Conservation (phyloP, 2,797 vertebrate species). For the Limosa lapponica region DNA sequence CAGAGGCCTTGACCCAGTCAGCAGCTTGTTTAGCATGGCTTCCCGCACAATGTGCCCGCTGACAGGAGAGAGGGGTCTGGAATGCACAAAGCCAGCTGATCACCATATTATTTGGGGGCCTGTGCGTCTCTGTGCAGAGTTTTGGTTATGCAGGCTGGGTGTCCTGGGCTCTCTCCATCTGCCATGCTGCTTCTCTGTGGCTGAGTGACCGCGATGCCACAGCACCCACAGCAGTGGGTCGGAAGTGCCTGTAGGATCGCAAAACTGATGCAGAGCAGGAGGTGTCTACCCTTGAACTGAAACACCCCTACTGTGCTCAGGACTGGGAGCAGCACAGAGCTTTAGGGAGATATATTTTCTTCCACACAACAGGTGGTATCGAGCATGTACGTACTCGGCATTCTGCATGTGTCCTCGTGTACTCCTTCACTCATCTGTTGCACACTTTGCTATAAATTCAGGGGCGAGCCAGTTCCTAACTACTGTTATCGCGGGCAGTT, state of each 20-base stretch:
- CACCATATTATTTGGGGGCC: fast-evolving
- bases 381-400: background rate
- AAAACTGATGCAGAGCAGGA: background rate
- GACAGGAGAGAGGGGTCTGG: background rate
- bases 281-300: background rate
- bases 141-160: background rate
- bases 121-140: background rate
- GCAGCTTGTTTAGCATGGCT: background rate
- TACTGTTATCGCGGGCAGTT: fast-evolving
- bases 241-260: background rate
- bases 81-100: background rate
- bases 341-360: background rate
- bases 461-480: background rate
- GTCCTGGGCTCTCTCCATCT: background rate
- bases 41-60: background rate
- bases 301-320: background rate
- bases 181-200: background rate
- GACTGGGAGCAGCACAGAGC: background rate
- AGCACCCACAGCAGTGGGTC: fast-evolving
- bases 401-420: background rate
- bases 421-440: background rate
- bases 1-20: background rate
- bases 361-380: background rate
- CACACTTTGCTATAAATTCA: fast-evolving
- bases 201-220: background rate